Evolutionary conservation across 2,113 vertebrate species (phyloP), one percentile per base, ranked within the genome.

Genomic region (Poecilia latipinna): DNA sequence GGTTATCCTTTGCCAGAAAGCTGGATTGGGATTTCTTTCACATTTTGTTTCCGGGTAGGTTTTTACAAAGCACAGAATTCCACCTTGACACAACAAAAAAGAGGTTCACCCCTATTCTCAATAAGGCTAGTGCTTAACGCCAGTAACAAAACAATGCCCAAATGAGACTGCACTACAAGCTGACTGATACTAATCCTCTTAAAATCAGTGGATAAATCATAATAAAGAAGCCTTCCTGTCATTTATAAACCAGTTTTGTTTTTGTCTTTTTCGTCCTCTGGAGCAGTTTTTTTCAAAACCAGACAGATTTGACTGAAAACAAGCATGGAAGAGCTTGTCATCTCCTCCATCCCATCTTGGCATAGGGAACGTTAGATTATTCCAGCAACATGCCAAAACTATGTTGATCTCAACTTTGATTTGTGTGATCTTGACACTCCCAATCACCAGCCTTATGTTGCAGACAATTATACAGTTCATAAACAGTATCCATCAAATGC

Each of bases 341-440:
- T 87, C 89, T 82, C 82, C 42, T 62, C 62, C 71, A 79, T 86
- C 66, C 69, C 66, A 79, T 65, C 48, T 73, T 62, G 76, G 72
- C 77, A 57, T 33, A 62, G 68, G 80, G 65, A 81, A 80, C 74
- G 66, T 67, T 54, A 82, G 65, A 72, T 65, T 83, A 63, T 72
- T 84, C 78, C 74, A 42, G 32, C 62, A 80, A 82, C 86, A 82
- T 88, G 78, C 72, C 79, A 84, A 82, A 85, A 83, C 84, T 70
- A 77, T 74, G 75, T 78, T 77, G 74, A 80, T 81, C 82, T 78
- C 71, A 64, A n/a, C 75, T 70, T 82, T 82, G 79, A 78, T 79
- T 74, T 75, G 68, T 75, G 79, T 61, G 82, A 86, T 84, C 68
- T 37, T 75, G 71, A 75, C 82, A 80, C 39, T 71, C 8, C 66